Evolutionary conservation across 1,140 invertebrate species (phyloP).

Genomic region (Phenacoccus solenopsis): DNA sequence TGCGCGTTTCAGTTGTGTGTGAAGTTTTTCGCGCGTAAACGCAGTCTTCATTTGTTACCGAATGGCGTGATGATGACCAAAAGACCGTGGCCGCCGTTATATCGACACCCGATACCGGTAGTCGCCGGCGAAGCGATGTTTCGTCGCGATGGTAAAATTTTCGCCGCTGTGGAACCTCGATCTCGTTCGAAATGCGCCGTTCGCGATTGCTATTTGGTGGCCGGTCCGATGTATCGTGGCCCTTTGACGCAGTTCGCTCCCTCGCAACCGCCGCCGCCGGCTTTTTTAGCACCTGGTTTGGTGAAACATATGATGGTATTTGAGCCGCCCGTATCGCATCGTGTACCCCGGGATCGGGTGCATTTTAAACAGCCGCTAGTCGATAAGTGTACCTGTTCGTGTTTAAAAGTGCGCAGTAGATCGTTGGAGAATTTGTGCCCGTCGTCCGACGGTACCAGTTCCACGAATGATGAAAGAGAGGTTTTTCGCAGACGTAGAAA

Average conservation of each 20-base stretch:
- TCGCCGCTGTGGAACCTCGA: background rate
- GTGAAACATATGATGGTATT: background rate
- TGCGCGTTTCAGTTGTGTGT: constrained; percentile 6
- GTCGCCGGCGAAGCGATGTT: constrained; percentile 30
- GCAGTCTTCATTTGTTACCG: background rate
- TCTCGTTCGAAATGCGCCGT: background rate
- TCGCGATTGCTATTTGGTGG: background rate
- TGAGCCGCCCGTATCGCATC: background rate
- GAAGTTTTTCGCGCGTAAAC: background rate
- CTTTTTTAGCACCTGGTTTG: background rate
- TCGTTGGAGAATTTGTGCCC: constrained; percentile 45
- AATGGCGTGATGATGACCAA: constrained; percentile 19
- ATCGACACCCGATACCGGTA: constrained; percentile 34
- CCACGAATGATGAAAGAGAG: constrained; percentile 30
- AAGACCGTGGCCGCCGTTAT: constrained; percentile 47
- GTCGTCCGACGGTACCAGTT: constrained; percentile 47
- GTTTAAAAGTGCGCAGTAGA: constrained; percentile 27
- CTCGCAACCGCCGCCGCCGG: background rate
- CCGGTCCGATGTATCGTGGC: background rate
- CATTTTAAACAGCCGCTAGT: background rate
- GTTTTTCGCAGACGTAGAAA: constrained; percentile 31
- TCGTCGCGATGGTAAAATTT: background rate
- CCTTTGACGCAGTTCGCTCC: constrained; percentile 4
- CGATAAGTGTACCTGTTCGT: constrained; percentile 6
- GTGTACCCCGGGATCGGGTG: background rate